Evolutionary conservation across 2,113 vertebrate genomes (phyloP), one percentile per base, ranked within the genome.

Genomic region (Psittacula cyanocephala): DNA sequence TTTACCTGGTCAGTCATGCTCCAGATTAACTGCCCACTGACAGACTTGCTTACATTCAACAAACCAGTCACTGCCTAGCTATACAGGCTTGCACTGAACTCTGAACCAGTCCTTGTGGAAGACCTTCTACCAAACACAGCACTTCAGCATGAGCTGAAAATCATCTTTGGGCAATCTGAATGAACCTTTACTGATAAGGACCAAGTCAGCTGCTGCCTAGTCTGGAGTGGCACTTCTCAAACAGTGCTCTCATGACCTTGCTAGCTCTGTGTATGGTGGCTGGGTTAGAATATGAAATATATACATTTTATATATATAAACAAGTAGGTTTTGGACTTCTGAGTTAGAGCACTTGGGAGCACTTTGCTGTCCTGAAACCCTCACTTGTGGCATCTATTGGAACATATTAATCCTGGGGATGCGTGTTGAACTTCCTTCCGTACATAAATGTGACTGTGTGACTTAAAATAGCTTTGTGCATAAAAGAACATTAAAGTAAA

Each of bases 181-280:
- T 35, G 37, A 68, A 50, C 24, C 33, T 10, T 37, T 50, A 16
- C 18, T 43, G 11, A 43, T 25, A 91, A 50, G 33, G 41, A 74
- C 35, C 24, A 63, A 68, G 9, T 8, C 62, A 68, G 20, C 43
- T 70, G 11, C 43, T 64, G 13, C 37, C 39, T 63, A 9, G 44
- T 33, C n/a, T 28, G 12, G 8, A 47, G 7, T 35, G 20, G 6
- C 35, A 33, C 29, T 77, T 63, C 55, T 64, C 27, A 53, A 67
- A 12, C 33, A 52, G n/a, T 0, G 1, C 6, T 52, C 60, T 39
- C 0, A 0, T 47, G 62, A 35, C 14, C 41, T 44, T 79, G 55
- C 33, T 35, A 63, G 16, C 62, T 69, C 20, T 57, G 33, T 52
- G 29, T 25, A 9, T 25, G 9, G 17, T 59, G 17, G 4, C 33